A percentile compares a stretch with the other conserved stretches of the same genome.
Evolutionary conservation across 2,113 vertebrate species (phyloP).

Genomic region (Mus pahari): DNA sequence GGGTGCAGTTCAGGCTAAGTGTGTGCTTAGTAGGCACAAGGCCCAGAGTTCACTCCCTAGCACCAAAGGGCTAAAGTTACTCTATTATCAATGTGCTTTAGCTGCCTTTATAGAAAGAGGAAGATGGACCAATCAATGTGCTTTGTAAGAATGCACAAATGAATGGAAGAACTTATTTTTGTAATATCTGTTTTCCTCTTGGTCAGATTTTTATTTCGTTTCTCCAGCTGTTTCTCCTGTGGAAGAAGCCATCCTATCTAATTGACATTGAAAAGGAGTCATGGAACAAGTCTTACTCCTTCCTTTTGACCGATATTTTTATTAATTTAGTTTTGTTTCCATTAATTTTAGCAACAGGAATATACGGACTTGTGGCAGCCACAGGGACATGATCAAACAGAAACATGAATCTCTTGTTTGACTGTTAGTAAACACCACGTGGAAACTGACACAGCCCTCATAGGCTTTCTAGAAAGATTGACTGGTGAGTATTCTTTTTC

Average conservation of each 20-base stretch:
- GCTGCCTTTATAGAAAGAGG: not conserved
- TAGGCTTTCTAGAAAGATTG: slow-evolving; percentile 70
- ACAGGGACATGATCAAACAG: slow-evolving; percentile 68
- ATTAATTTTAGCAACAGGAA: slow-evolving; percentile 74
- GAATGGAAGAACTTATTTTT: slow-evolving; percentile 1
- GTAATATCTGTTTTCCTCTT: slow-evolving; percentile 27
- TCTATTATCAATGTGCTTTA: not conserved
- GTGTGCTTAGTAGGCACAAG: not conserved
- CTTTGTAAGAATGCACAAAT: not conserved
- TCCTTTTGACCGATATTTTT: slow-evolving; percentile 72
- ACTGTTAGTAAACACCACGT: slow-evolving; percentile 41
- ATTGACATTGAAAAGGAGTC: slow-evolving; percentile 72
- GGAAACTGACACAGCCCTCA: slow-evolving; percentile 78
- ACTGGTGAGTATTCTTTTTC: slow-evolving; percentile 8
- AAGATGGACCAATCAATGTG: not conserved
- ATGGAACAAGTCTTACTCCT: slow-evolving; percentile 65
- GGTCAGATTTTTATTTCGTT: slow-evolving; percentile 43
- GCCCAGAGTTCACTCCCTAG: not conserved
- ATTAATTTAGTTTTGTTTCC: slow-evolving; percentile 38
- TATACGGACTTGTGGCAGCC: slow-evolving; percentile 64
- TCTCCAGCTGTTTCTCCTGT: slow-evolving; percentile 54
- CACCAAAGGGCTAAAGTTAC: not conserved
- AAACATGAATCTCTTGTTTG: slow-evolving; percentile 60
- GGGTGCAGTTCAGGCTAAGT: not conserved
- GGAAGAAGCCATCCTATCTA: slow-evolving; percentile 58